phyloP scores from a whole-genome alignment of 1,140 invertebrate species.

The Aphidius ervi region DNA sequence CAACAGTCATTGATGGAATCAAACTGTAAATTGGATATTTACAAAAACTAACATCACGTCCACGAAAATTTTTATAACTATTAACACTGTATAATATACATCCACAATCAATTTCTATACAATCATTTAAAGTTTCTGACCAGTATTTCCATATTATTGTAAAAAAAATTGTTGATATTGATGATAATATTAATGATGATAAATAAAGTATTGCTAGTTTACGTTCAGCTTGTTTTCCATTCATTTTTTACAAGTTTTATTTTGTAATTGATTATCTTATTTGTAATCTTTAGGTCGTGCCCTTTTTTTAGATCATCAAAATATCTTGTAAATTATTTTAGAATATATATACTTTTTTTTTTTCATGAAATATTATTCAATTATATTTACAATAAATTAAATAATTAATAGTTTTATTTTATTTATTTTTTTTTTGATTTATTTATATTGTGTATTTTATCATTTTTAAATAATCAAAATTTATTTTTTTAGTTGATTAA shows the following conservation, averaged over 20 bases:
- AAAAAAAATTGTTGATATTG: slow-evolving; percentile 56
- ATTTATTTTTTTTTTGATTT: neutral
- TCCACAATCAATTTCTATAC: slow-evolving; percentile 61
- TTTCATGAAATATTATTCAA: neutral
- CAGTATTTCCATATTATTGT: slow-evolving; percentile 64
- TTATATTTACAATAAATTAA: neutral
- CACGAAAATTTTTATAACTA: slow-evolving; percentile 60
- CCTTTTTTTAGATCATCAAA: too few relatives aligned
- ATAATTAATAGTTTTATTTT: slow-evolving; percentile 1
- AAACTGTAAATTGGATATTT: slow-evolving; percentile 60
- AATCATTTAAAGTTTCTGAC: slow-evolving; percentile 61
- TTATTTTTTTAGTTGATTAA: too few relatives aligned
- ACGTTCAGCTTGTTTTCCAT: slow-evolving; percentile 49
- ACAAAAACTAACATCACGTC: slow-evolving; percentile 62
- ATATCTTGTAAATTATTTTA: too few relatives aligned
- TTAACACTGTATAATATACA: slow-evolving; percentile 63
- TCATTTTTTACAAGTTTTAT: slow-evolving; percentile 29
- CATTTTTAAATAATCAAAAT: neutral
- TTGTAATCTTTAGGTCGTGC: too few relatives aligned
- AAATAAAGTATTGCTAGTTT: slow-evolving; percentile 56
- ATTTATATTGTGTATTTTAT: neutral
- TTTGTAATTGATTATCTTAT: too few relatives aligned
- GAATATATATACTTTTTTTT: neutral
- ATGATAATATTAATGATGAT: slow-evolving; percentile 49
- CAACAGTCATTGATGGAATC: slow-evolving; percentile 55